phyloP scores from a whole-genome alignment of 2,888 invertebrate species.

The Agrilus cyanescens region DNA sequence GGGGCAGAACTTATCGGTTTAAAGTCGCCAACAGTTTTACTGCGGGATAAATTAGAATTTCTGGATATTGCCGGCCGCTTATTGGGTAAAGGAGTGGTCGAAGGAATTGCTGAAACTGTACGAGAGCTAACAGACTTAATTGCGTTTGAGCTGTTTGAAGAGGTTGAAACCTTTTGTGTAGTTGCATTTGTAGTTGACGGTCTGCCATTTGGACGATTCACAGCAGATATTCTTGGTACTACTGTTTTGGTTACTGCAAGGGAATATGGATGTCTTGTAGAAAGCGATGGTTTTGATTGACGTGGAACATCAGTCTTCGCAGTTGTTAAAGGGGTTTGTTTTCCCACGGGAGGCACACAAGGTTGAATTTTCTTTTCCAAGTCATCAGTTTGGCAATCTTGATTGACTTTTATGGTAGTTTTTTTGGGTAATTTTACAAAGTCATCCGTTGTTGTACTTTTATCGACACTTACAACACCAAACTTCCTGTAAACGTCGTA shows the following conservation, averaged over 20 bases:
- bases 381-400: slow-evolving; percentile 33
- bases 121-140: slow-evolving; percentile 10
- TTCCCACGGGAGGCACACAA: not conserved
- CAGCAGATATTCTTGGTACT: too few relatives aligned
- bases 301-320: slow-evolving; percentile 19
- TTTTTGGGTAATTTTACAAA: slow-evolving; percentile 28
- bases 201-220: slow-evolving; percentile 18
- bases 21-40: slow-evolving; percentile 34
- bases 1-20: slow-evolving; percentile 17
- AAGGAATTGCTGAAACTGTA: slow-evolving; percentile 3
- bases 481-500: slow-evolving; percentile 32
- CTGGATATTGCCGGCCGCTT: slow-evolving; percentile 7
- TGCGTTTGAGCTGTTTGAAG: slow-evolving; percentile 7
- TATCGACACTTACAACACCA: slow-evolving; percentile 32
- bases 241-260: slow-evolving; percentile 33
- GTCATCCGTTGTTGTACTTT: slow-evolving; percentile 33
- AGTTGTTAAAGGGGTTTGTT: slow-evolving; percentile 17
- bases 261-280: slow-evolving; percentile 34
- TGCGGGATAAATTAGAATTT: slow-evolving; percentile 21
- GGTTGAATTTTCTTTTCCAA: slow-evolving; percentile 18
- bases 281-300: slow-evolving; percentile 16
- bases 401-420: slow-evolving; percentile 28
- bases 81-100: slow-evolving; percentile 2
- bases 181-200: slow-evolving; percentile 2
- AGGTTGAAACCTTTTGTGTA: slow-evolving; percentile 15